Conservation (phyloP, 92 coral and sea anemone species). For the Paragorgia papillata region DNA sequence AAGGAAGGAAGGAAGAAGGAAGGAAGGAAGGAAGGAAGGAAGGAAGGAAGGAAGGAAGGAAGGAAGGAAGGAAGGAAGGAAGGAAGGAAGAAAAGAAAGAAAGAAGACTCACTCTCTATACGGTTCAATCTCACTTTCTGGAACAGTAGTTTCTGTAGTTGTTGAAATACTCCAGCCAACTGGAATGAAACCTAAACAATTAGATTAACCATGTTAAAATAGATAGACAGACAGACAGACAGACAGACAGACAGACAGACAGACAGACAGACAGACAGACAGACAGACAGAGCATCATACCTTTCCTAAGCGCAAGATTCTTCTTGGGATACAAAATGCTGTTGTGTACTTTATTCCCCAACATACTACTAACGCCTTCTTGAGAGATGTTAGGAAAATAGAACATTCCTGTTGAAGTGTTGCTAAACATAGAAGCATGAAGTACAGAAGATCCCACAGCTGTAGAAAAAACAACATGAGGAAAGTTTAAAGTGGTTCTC, state of each 20-base stretch:
- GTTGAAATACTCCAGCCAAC: slow-evolving; percentile 37
- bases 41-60: neutral
- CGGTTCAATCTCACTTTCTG: slow-evolving; percentile 15
- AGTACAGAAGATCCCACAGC: slow-evolving; percentile 11
- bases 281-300: neutral
- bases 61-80: too few relatives aligned
- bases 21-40: neutral
- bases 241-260: too few relatives aligned
- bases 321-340: slow-evolving; percentile 24
- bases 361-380: neutral
- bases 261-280: too few relatives aligned
- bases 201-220: too few relatives aligned
- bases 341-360: neutral
- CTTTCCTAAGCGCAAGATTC: neutral
- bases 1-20: too few relatives aligned
- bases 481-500: too few relatives aligned
- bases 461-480: neutral
- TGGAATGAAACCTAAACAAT: neutral
- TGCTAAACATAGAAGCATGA: slow-evolving; percentile 4
- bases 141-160: slow-evolving; percentile 1
- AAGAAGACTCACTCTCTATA: slow-evolving; percentile 24
- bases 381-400: slow-evolving; percentile 14
- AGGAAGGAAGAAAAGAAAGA: neutral
- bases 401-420: slow-evolving; percentile 6
- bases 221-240: too few relatives aligned